Base-by-base conservation (phyloP, 2,797 vertebrate genomes). In the Chaenodraco wilsoni region DNA sequence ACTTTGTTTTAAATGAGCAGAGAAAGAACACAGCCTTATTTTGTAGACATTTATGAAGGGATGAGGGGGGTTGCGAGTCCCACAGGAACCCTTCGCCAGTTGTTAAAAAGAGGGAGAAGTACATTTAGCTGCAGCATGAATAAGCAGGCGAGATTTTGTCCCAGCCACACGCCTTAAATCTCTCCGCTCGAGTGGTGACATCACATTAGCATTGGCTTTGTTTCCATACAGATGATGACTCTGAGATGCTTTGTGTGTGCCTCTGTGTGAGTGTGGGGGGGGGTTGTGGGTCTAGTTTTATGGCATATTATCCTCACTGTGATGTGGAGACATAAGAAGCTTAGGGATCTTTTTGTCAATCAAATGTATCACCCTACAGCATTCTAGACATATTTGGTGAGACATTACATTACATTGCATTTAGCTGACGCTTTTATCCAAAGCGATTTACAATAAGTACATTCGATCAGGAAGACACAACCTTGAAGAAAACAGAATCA, bases 351-450 rank as follows among this genome's bases (percentile, higher is more conserved):
- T 73, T 83, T 87, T 87, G 86, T 90, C 87, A 85, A 78, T 90
- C 84, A 84, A 82, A 89, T 92, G 88, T 89, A 92, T 91, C 81
- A 83, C 83, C 72, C 87, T 91, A 89, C 72, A 58, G 85, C 80
- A 66, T 83, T 82, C 19, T 57, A 77, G 84, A 67, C 74, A 60
- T 65, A 65, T 90, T 88, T 80, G 71, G 61, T 79, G 33, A 69
- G 70, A 49, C 21, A 1, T 19, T 21, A 2, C 21, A 21, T 21
- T 21, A 21, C 21, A 21, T 21, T 21, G 2, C 21, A 21, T 21
- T 21, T 21, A 21, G 21, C 19, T 19, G 19, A 19, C 19, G 19
- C 19, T 19, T 19, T 19, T 19, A 19, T 19, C 19, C 19, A 19
- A 19, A 19, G 19, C 21, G 21, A 21, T 2, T 21, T 21, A 21